Evolutionary conservation across 2,797 vertebrate species (phyloP).

Genomic region (Tolypeutes matacus): DNA sequence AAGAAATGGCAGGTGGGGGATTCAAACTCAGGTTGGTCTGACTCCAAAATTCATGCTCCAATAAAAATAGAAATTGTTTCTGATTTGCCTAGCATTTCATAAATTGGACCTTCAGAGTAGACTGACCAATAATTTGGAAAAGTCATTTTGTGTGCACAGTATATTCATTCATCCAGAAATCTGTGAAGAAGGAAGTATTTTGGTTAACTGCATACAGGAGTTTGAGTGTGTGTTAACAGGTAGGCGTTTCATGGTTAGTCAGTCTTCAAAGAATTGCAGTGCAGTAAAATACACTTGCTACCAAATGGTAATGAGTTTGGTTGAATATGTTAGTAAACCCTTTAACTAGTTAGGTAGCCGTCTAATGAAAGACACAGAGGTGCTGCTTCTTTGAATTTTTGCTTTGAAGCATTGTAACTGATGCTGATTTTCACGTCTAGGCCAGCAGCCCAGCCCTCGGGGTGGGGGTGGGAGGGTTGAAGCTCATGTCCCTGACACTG

Average conservation of each 20-base stretch:
- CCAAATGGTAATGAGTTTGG: not conserved
- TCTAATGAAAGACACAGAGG: not conserved
- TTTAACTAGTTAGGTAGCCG: slow-evolving; percentile 22
- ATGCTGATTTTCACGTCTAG: not conserved
- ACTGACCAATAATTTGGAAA: not conserved
- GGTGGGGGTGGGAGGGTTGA: slow-evolving; percentile 57
- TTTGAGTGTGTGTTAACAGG: slow-evolving; percentile 55
- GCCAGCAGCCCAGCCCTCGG: slow-evolving; percentile 7
- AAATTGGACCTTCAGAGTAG: not conserved
- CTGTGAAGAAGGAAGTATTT: not conserved
- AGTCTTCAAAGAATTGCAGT: slow-evolving; percentile 11
- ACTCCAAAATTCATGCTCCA: not conserved
- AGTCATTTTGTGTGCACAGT: not conserved
- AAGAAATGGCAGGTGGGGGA: not conserved
- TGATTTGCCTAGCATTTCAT: not conserved
- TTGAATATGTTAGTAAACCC: slow-evolving; percentile 27
- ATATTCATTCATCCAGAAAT: not conserved
- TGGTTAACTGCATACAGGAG: not conserved
- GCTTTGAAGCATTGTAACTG: not conserved
- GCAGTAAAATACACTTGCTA: not conserved
- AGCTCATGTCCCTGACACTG: not conserved
- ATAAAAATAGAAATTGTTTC: not conserved
- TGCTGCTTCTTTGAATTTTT: not conserved
- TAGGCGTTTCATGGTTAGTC: slow-evolving; percentile 29
- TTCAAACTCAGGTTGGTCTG: not conserved